These are phyloP conservation scores for Tapirus terrestris DNA, from an alignment of 2,113 vertebrate genomes.

Conservation along the genomic window DNA sequence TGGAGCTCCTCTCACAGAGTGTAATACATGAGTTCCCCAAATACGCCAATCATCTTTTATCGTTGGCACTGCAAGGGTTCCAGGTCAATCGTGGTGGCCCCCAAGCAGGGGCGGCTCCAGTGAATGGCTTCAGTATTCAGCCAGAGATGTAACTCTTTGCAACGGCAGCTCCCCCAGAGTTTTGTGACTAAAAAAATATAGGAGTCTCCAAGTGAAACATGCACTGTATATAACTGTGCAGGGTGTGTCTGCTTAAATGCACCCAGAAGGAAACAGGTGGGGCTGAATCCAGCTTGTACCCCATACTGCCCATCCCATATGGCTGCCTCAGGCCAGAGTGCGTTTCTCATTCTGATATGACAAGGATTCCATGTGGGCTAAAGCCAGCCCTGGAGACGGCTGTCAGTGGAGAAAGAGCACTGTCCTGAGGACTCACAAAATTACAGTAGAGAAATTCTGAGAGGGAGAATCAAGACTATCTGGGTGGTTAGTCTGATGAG, in stretches of 20 bases:
- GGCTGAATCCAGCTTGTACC: rapidly evolving
- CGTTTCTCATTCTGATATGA: background rate
- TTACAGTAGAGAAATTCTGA: background rate
- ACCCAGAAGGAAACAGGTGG: rapidly evolving
- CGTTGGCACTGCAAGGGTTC: too few species aligned
- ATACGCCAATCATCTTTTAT: too few species aligned
- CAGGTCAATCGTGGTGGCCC: rapidly evolving
- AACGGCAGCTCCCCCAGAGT: background rate
- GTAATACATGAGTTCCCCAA: background rate
- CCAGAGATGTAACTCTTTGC: background rate
- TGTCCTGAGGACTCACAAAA: background rate
- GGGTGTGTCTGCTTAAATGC: rapidly evolving
- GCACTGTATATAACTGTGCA: background rate
- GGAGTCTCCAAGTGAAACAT: background rate
- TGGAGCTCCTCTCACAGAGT: too few species aligned
- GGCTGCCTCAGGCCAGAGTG: rapidly evolving
- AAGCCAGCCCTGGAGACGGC: background rate
- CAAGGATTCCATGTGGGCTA: rapidly evolving
- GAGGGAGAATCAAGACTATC: background rate
- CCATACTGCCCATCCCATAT: rapidly evolving
- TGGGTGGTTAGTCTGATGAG: background rate
- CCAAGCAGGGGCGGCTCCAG: background rate
- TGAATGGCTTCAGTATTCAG: rapidly evolving
- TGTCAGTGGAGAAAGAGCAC: background rate
- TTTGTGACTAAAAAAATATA: background rate